Base-by-base conservation (phyloP, 2,113 vertebrate genomes). In the Ciconia stormi region DNA sequence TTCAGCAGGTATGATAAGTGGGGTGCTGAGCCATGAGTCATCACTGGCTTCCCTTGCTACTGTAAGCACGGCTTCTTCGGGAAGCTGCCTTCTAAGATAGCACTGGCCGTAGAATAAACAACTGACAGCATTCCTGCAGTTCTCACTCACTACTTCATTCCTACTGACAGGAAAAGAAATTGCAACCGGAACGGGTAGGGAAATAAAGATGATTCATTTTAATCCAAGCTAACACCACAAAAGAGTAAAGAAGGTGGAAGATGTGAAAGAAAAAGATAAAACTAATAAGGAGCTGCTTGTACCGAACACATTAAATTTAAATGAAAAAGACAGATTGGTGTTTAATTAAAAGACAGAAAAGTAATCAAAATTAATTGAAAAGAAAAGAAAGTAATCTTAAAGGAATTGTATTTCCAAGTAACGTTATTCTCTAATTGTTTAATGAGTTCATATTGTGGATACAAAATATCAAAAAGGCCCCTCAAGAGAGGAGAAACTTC, bases 61-160 rank as follows among this genome's bases (percentile, higher is more conserved):
- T 40, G 89, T 25, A 11, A 89, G 90, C 83, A 34, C 2, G 0
- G 92, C 52, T 81, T 11, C 95, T 19, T 23, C 5, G 1, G 91
- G 81, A 70, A 62, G 83, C 83, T 29, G 66, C 86, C 69, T 61
- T n/a, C 69, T 17, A 8, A 85, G 81, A 95, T 78, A 95, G 88
- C 76, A 0, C n/a, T 3, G 72, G 69, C 61, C 8, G 0, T 13
- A 40, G 71, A 53, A 86, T 92, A 95, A 95, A 92, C 92, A 96
- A 21, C 90, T 34, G 92, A 15, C 85, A 62, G 71, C 7, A 0
- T 6, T 42, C 65, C 76, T 18, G 67, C 82, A 11, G 63, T 55
- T 90, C 67, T 17, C 92, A 93, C 93, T 38, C 93, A 59, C 79
- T 93, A 1, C 90, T 92, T 82, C 92, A 80, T 83, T 42, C 55